These are phyloP conservation scores for Pomacea maculata DNA, from an alignment of 1,140 invertebrate species.

Conservation along the genomic window DNA sequence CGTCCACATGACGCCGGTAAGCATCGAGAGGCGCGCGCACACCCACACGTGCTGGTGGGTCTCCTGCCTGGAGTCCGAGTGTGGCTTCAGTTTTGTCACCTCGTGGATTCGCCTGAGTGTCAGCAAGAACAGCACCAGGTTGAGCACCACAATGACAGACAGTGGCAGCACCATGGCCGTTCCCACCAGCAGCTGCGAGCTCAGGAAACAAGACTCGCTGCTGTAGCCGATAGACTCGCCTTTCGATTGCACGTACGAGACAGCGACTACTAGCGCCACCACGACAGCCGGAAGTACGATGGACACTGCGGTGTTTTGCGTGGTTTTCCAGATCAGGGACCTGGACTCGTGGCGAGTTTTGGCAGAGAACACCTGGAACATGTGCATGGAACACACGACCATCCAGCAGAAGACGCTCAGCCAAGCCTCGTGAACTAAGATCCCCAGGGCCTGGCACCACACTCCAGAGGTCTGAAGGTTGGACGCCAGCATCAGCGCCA, in stretches of 20 bases:
- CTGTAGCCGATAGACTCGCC: constrained; percentile 22
- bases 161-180: constrained; percentile 23
- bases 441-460: no score
- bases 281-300: no score
- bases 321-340: no score
- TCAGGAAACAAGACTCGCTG: constrained; percentile 25
- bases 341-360: not conserved
- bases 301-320: no score
- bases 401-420: no score
- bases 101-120: constrained; percentile 23
- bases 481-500: no score
- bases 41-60: constrained; percentile 18
- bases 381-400: no score
- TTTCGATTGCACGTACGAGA: no score
- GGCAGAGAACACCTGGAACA: no score
- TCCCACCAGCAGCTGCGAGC: constrained; percentile 13
- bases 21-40: constrained; percentile 28
- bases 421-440: no score
- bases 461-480: not conserved
- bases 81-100: not conserved
- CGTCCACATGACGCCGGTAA: constrained; percentile 72
- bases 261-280: no score
- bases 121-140: constrained; percentile 30
- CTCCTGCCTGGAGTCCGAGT: not conserved
- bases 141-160: constrained; percentile 18